phyloP scores from a whole-genome alignment of 2,113 vertebrate genomes.

The Chaetodon auriga region DNA sequence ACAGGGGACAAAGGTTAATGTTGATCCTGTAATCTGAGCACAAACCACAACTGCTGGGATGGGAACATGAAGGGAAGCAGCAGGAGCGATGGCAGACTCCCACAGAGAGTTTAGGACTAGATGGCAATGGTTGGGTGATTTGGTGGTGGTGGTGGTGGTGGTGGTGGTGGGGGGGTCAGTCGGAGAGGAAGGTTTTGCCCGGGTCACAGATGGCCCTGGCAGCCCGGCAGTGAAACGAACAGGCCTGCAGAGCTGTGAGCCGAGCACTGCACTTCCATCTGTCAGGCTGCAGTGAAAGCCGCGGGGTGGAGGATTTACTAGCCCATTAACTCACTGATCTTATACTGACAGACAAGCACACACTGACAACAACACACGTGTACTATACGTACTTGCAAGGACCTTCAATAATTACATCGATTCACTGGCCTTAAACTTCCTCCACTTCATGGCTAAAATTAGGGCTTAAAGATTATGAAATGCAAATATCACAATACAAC shows the following conservation, averaged over 20 bases:
- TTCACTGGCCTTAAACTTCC: background rate
- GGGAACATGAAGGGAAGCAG: slow-evolving; percentile 1
- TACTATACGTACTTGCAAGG: background rate
- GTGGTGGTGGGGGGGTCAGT: slow-evolving; percentile 16
- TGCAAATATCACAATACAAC: background rate
- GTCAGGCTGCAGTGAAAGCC: slow-evolving; percentile 76
- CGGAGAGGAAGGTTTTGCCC: slow-evolving; percentile 5
- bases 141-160: slow-evolving; percentile 20
- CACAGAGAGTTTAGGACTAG: slow-evolving; percentile 14
- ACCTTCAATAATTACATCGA: slow-evolving; percentile 13
- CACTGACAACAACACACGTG: slow-evolving; percentile 18
- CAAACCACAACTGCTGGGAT: slow-evolving; percentile 18
- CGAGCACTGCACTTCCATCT: slow-evolving; percentile 71
- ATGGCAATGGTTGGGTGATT: background rate
- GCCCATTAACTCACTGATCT: slow-evolving; percentile 72
- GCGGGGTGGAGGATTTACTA: slow-evolving; percentile 65
- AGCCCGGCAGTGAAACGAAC: slow-evolving; percentile 30
- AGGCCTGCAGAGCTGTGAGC: slow-evolving; percentile 39
- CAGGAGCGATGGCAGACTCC: slow-evolving; percentile 20
- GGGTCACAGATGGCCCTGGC: slow-evolving; percentile 77
- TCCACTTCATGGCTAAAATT: background rate
- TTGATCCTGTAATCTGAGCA: slow-evolving; percentile 57
- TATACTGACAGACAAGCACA: slow-evolving; percentile 40
- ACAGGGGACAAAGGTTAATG: slow-evolving; percentile 43
- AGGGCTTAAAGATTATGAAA: background rate